Evolutionary conservation across 2,797 vertebrate species (phyloP).

Genomic region (Kryptolebias ocellatus): DNA sequence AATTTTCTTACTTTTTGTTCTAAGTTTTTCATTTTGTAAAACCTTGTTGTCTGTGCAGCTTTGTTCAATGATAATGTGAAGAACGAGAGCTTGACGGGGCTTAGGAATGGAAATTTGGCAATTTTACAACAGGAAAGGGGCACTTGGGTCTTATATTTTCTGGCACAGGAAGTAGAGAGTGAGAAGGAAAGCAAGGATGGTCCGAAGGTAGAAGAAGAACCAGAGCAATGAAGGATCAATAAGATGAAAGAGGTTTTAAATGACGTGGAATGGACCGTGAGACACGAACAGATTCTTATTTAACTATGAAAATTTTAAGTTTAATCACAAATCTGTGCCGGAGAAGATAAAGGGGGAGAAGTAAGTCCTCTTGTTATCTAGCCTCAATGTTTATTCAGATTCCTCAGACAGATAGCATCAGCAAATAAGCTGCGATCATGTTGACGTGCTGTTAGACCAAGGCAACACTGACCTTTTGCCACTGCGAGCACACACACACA

Average conservation of each 20-base stretch:
- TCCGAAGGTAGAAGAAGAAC: slow-evolving; percentile 2
- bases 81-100: slow-evolving; percentile 49
- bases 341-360: slow-evolving; percentile 17
- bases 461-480: slow-evolving; percentile 63
- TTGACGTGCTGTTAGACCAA: slow-evolving; percentile 66
- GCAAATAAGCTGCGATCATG: slow-evolving; percentile 76
- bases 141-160: slow-evolving; percentile 61
- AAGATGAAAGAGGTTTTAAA: slow-evolving; percentile 23
- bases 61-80: slow-evolving; percentile 68
- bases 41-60: slow-evolving; percentile 48
- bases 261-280: slow-evolving; percentile 2
- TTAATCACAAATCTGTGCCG: slow-evolving; percentile 9
- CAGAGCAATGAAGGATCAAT: background rate
- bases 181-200: slow-evolving; percentile 11
- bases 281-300: slow-evolving; percentile 5
- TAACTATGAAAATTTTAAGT: slow-evolving; percentile 6
- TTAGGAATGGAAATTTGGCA: slow-evolving; percentile 58
- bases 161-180: slow-evolving; percentile 17
- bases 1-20: too few relatives aligned
- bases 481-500: slow-evolving; percentile 36
- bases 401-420: slow-evolving; percentile 79
- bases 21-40: too few relatives aligned
- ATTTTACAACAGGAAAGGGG: slow-evolving; percentile 67
- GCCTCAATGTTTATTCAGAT: slow-evolving; percentile 80
- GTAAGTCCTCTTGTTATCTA: slow-evolving; percentile 71